Percentiles rank a stretch among this genome's conserved stretches.
phyloP scores from a whole-genome alignment of 2,888 invertebrate genomes.

The Malacosoma neustria region DNA sequence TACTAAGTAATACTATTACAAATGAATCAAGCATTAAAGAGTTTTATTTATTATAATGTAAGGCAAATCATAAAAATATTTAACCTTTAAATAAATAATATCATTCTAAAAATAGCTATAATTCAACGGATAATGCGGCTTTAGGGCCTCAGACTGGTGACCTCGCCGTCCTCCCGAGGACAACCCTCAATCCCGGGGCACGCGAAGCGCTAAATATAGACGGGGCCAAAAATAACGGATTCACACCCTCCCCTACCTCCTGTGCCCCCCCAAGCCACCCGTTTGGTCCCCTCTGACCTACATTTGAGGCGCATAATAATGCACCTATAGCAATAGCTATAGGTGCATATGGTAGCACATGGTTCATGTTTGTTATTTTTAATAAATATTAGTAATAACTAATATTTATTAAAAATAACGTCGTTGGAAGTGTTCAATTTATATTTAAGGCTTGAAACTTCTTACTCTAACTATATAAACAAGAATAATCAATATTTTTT shows the following conservation, averaged over 20 bases:
- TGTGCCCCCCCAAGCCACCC: conserved; percentile 7
- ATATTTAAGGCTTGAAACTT: too few species aligned
- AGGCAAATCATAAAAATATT: too few species aligned
- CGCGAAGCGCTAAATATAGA: conserved; percentile 53
- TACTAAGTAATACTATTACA: too few species aligned
- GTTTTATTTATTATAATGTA: too few species aligned
- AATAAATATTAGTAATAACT: too few species aligned
- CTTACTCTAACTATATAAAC: too few species aligned
- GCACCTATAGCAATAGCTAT: background rate
- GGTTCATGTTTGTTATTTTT: too few species aligned
- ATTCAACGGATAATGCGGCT: background rate
- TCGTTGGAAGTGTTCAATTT: too few species aligned
- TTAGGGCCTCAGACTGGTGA: background rate
- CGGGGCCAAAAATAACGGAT: conserved; percentile 40
- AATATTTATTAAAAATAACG: too few species aligned
- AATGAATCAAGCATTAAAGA: too few species aligned
- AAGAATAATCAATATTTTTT: too few species aligned
- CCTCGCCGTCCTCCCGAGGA: conserved; percentile 19
- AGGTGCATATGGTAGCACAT: too few species aligned
- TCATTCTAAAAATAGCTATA: background rate
- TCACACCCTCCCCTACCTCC: conserved; percentile 11
- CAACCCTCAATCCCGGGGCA: conserved; percentile 30
- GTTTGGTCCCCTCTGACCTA: conserved; percentile 25
- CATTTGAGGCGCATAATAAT: conserved; percentile 17
- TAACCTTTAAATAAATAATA: background rate